Conservation (phyloP, 2,888 invertebrate species). For the Phortica magna region DNA sequence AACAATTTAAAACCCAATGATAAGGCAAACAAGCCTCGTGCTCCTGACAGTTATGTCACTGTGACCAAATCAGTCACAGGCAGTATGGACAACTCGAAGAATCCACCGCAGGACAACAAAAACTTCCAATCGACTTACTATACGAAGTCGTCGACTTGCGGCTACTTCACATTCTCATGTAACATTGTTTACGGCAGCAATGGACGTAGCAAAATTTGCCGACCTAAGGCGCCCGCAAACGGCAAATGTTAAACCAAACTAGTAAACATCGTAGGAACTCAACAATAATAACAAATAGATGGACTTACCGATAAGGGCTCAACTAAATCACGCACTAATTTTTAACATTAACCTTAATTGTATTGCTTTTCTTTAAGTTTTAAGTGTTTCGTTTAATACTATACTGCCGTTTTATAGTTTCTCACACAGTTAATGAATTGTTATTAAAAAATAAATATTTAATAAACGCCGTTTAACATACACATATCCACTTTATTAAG, state of each 20-base stretch:
- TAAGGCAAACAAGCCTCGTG: conserved; percentile 57
- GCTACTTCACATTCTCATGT: conserved; percentile 91
- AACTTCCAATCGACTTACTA: conserved; percentile 89
- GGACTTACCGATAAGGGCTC: background rate
- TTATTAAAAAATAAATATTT: conserved; percentile 23
- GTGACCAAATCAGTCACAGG: conserved; percentile 90
- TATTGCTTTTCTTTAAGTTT: conserved; percentile 28
- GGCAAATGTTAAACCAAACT: conserved; percentile 80
- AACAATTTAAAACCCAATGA: conserved; percentile 66
- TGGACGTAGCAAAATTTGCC: conserved; percentile 88
- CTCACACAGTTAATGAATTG: background rate
- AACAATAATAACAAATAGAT: background rate
- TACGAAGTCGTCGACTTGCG: conserved; percentile 91
- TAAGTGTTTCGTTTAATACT: conserved; percentile 15
- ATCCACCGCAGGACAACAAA: conserved; percentile 82
- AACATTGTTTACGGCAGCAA: conserved; percentile 88
- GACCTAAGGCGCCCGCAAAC: conserved; percentile 87
- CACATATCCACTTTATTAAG: background rate
- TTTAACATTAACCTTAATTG: conserved; percentile 25
- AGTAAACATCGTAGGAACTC: background rate
- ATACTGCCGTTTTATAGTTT: conserved; percentile 21
- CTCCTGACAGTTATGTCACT: conserved; percentile 85
- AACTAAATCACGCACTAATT: conserved; percentile 15
- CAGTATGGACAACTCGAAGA: conserved; percentile 82
- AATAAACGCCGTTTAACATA: conserved; percentile 24